These are phyloP conservation scores for Phodopus roborovskii DNA, from an alignment of 2,113 vertebrate genomes.

Conservation along the genomic window DNA sequence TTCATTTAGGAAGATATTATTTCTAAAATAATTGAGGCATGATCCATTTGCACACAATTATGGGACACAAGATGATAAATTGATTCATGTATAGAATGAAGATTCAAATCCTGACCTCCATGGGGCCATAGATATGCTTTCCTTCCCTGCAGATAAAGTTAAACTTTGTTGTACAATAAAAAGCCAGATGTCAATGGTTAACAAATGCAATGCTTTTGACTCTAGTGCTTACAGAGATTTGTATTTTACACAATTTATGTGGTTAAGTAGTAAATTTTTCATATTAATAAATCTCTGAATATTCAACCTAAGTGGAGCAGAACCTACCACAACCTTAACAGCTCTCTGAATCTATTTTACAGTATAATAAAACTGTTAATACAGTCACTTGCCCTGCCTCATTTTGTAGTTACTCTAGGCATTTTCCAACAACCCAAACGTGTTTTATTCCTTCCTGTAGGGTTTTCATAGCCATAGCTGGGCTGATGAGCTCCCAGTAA, in stretches of 20 bases:
- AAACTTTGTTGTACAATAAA: not conserved
- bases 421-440: not conserved
- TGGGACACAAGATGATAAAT: not conserved
- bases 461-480: not conserved
- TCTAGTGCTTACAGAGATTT: not conserved
- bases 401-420: not conserved
- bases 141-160: not conserved
- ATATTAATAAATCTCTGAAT: not conserved
- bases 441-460: not conserved
- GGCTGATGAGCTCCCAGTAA: not conserved
- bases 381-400: not conserved
- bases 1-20: not conserved
- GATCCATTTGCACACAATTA: not conserved
- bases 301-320: not conserved
- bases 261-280: not conserved
- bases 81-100: not conserved
- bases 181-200: not conserved
- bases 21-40: not conserved
- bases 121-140: not conserved
- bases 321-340: not conserved
- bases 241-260: not conserved
- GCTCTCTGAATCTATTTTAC: not conserved
- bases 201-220: not conserved
- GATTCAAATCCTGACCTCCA: slow-evolving; percentile 1
- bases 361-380: not conserved